These are phyloP conservation scores for Gavia stellata DNA, from an alignment of 2,113 vertebrate genomes.

Conservation along the genomic window DNA sequence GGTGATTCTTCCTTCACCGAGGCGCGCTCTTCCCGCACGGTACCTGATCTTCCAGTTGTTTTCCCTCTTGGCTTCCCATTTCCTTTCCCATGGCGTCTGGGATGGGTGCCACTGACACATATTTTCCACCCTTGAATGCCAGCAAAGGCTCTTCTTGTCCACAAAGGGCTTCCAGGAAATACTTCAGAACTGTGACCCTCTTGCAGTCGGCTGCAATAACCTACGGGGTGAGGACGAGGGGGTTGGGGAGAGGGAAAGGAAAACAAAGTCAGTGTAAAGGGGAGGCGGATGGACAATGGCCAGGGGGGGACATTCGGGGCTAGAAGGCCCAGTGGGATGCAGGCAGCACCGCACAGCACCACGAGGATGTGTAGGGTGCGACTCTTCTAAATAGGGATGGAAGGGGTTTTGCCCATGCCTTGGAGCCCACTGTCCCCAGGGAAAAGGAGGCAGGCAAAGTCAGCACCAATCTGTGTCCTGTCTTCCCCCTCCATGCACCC, in stretches of 20 bases:
- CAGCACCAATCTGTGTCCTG: fast-evolving
- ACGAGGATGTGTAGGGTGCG: not conserved
- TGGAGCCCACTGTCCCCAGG: not conserved
- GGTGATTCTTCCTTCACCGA: constrained; percentile 67
- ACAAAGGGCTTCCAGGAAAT: constrained; percentile 99
- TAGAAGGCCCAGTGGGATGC: not conserved
- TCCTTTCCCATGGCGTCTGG: constrained; percentile 81
- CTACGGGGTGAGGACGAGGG: constrained; percentile 73
- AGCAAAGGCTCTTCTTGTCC: constrained; percentile 98
- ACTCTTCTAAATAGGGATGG: not conserved
- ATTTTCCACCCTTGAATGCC: constrained; percentile 99
- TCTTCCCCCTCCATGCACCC: not conserved
- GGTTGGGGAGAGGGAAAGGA: constrained; percentile 59
- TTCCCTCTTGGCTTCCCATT: constrained; percentile 81
- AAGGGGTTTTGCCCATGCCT: not conserved
- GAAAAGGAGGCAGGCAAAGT: not conserved
- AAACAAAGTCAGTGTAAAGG: constrained; percentile 67
- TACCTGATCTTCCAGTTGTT: constrained; percentile 97
- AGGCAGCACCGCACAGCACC: not conserved
- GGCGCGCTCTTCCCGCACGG: constrained; percentile 70
- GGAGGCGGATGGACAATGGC: not conserved
- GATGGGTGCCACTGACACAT: constrained; percentile 92
- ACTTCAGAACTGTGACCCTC: constrained; percentile 97
- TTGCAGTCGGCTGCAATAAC: constrained; percentile 97
- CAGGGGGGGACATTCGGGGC: not conserved